These are phyloP conservation scores for Diplogasteroides magnus DNA, from an alignment of 1,140 invertebrate genomes.

Conservation along the genomic window DNA sequence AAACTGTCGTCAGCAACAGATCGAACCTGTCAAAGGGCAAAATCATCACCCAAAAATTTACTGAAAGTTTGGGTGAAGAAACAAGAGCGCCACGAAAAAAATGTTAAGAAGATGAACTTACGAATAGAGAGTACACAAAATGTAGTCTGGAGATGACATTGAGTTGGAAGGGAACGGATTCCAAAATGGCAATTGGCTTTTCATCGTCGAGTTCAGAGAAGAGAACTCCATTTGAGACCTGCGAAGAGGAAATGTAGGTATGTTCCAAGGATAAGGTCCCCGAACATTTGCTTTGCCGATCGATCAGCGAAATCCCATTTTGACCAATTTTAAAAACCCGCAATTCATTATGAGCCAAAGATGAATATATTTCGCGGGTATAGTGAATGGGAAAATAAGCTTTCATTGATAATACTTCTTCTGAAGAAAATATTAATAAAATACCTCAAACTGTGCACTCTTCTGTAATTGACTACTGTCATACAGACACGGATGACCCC, in stretches of 20 bases:
- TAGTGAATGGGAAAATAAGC: no score
- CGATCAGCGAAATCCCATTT: no score
- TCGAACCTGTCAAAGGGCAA: no score
- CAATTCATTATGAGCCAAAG: no score
- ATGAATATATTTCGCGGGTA: no score
- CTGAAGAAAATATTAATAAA: conserved; percentile 7
- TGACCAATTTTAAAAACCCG: no score
- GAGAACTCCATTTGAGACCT: conserved; percentile 30
- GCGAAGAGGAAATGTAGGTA: conserved; percentile 26
- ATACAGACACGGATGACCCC: conserved; percentile 45
- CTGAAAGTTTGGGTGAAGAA: no score
- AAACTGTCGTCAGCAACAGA: no score
- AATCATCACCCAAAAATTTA: no score
- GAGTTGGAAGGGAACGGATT: conserved; percentile 40
- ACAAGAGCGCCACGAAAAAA: no score
- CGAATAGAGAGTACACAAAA: conserved; percentile 36
- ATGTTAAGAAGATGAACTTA: background rate
- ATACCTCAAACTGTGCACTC: conserved; percentile 14
- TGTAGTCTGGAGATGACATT: conserved; percentile 46
- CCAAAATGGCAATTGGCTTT: conserved; percentile 41
- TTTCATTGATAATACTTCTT: conserved; percentile 24
- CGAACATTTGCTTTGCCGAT: background rate
- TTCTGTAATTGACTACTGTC: conserved; percentile 33
- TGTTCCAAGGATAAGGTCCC: conserved; percentile 16
- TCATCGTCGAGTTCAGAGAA: conserved; percentile 15